Evolutionary conservation across 2,797 vertebrate genomes (phyloP).

Genomic region (Sphenodon punctatus): DNA sequence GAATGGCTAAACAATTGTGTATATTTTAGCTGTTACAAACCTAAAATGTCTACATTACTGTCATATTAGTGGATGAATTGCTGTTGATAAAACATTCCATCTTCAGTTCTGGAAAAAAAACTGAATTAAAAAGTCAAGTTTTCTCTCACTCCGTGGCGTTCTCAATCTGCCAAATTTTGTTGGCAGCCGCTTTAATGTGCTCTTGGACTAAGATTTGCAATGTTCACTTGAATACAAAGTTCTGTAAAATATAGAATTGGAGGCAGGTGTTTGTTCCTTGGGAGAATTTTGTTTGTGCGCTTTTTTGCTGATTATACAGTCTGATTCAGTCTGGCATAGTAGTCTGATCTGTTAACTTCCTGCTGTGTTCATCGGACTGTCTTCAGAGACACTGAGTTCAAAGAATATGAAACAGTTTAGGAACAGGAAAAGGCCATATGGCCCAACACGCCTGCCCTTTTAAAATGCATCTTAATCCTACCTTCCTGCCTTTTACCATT

Average conservation of each 20-base stretch:
- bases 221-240: conserved; percentile 19
- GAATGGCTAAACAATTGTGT: not conserved
- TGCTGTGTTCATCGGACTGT: conserved; percentile 60
- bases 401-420: conserved; percentile 63
- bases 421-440: conserved; percentile 65
- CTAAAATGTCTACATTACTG: not conserved
- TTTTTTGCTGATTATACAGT: conserved; percentile 27
- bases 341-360: conserved; percentile 67
- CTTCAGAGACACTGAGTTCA: conserved; percentile 65
- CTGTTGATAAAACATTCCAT: not conserved
- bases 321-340: conserved; percentile 60
- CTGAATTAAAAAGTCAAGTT: not conserved
- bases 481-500: conserved; percentile 63
- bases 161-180: not conserved
- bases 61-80: not conserved
- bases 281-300: conserved; percentile 21
- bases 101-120: not conserved
- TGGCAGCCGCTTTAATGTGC: not conserved
- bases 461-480: conserved; percentile 67
- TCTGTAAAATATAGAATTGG: conserved; percentile 33
- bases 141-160: not conserved
- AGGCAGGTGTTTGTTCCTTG: conserved; percentile 48
- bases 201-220: conserved; percentile 18
- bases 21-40: not conserved
- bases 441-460: conserved; percentile 53